Conservation (phyloP, 2,888 invertebrate genomes). For the Polydrusus pterygomalis region DNA sequence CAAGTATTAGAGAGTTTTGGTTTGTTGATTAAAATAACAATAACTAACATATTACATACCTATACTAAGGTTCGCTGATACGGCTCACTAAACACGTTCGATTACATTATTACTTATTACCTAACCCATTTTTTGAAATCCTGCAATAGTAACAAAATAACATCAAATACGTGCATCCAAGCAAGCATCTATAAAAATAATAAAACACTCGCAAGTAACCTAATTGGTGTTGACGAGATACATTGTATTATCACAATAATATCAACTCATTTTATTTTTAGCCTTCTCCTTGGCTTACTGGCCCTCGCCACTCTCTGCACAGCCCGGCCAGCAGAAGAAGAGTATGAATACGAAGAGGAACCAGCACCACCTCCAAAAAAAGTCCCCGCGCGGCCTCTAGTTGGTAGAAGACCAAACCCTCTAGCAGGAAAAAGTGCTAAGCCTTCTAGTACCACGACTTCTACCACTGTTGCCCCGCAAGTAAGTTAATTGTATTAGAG, state of each 20-base stretch:
- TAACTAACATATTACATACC: too few relatives aligned
- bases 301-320: constrained; percentile 64
- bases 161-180: too few relatives aligned
- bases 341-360: constrained; percentile 67
- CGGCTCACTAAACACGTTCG: too few relatives aligned
- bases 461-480: constrained; percentile 67
- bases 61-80: too few relatives aligned
- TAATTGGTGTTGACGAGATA: too few relatives aligned
- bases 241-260: too few relatives aligned
- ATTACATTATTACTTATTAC: too few relatives aligned
- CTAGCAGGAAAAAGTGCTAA: constrained; percentile 64
- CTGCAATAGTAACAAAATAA: too few relatives aligned
- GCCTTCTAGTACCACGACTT: constrained; percentile 66
- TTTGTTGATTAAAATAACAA: background rate
- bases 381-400: constrained; percentile 65
- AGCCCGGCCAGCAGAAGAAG: constrained; percentile 69
- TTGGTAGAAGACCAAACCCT: constrained; percentile 68
- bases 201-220: background rate
- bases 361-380: constrained; percentile 68
- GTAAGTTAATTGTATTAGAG: constrained; percentile 30
- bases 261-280: constrained; percentile 57
- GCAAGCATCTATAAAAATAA: background rate
- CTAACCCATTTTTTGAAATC: too few relatives aligned
- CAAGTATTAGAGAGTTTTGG: background rate
- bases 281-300: constrained; percentile 66